Conservation (phyloP, 2,888 invertebrate species). For the Drosophila nigricruria region DNA sequence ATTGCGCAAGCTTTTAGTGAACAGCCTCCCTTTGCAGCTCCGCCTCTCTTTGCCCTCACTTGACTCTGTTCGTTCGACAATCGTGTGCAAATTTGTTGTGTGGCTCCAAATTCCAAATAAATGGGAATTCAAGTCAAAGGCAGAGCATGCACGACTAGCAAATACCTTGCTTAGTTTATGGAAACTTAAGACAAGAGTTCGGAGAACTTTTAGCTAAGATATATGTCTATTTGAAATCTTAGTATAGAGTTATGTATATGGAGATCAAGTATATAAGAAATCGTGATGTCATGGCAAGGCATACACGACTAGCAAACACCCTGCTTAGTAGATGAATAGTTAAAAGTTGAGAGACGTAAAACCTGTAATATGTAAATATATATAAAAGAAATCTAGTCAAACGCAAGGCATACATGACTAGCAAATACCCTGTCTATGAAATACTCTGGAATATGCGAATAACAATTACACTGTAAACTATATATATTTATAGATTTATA, state of each 20-base stretch:
- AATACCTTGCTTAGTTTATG: neutral
- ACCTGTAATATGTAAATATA: no score
- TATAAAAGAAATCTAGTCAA: no score
- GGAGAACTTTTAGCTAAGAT: neutral
- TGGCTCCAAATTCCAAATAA: slow-evolving; percentile 45
- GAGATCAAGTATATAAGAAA: neutral
- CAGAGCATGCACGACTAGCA: slow-evolving; percentile 12
- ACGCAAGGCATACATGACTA: neutral
- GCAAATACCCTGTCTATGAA: neutral
- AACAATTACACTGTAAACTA: no score
- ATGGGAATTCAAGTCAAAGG: slow-evolving; percentile 2
- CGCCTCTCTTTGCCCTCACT: neutral
- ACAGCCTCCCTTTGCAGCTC: slow-evolving; percentile 2
- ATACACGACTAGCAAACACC: neutral
- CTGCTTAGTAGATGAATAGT: no score
- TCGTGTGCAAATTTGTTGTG: slow-evolving; percentile 60
- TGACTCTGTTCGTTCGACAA: slow-evolving; percentile 13
- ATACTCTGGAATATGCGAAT: no score
- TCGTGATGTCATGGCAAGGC: neutral
- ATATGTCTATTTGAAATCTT: neutral
- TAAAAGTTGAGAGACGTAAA: no score
- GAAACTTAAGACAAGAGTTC: neutral
- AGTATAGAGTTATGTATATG: neutral
- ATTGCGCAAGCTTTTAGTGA: slow-evolving; percentile 55
- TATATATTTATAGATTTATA: no score